Base-by-base conservation (phyloP, 2,113 vertebrate genomes). In the Gyps fulvus region DNA sequence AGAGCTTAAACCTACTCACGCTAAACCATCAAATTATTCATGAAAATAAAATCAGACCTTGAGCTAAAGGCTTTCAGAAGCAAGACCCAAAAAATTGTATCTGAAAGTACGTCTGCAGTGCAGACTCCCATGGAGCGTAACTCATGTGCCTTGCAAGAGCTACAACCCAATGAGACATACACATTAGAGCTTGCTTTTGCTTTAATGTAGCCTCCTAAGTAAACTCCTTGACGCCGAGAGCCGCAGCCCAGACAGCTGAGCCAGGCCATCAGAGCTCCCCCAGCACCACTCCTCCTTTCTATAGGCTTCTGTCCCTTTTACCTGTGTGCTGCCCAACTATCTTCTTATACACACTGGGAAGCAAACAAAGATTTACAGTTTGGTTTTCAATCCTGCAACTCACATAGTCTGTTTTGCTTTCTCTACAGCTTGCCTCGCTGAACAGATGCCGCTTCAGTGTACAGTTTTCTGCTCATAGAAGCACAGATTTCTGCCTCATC, bases 191-290 rank as follows among this genome's bases (percentile, higher is more conserved):
- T 59, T 42, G 8, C 27, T 54, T 84, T 43, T 31, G 62, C 70
- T 90, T 47, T 65, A 69, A 57, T 0, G 5, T 3, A 71, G 43
- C n/a, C 45, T 88, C 45, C 34, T 9, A 57, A 69, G 27, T 45
- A 76, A 85, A 16, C 8, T 11, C 58, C 31, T 8, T 5, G 14
- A n/a, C 2, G 2, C 15, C 1, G 1, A 61, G 27, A 77, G 67
- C 58, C 22, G 36, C 72, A 83, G 43, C 57, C 38, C 58, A 45
- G 40, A 45, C 18, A 84, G 52, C n/a, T 31, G 43, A 52, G 45
- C 13, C 0, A 0, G 20, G n/a, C n/a, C 31, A 7, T 1, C 0
- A 0, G 21, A 89, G 52, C 6, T 29, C 32, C 54, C 36, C 13
- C 15, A 83, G 58, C 57, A 52, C 18, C 20, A 62, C 29, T 4